Evolutionary conservation across 1,140 invertebrate genomes (phyloP), one percentile per base, ranked within the genome.

Genomic region (Macrostomum lignano): DNA sequence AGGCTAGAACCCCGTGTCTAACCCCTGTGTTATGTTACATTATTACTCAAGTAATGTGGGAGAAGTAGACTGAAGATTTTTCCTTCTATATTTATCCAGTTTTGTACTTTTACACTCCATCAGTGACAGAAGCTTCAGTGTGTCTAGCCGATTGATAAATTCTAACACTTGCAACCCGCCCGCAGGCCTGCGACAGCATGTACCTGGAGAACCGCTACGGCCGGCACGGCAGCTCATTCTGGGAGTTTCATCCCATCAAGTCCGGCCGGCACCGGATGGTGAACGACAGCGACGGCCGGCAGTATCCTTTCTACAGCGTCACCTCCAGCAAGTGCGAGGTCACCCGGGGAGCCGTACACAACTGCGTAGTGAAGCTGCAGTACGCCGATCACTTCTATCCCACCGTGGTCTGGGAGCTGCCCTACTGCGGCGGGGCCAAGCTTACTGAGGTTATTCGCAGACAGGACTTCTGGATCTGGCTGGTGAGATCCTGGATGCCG

Each of bases 391-490:
- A 33, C 20, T 33, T 33, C 19, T 33, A 17, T 33, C 32, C 32
- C 14, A 33, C 32, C 13, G 32, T 33, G 9, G 32, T 25, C 20
- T 33, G 32, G 32, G 19, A 33, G 20, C 26, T 33, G 20, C 32
- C 32, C 14, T 33, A 33, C 26, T 33, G 19, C 19, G 19, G 19
- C 26, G 19, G 19, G 26, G 19, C 19, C 10, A n/a, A 21, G 10
- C 19, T 33, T 15, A 33, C 32, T 33, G 32, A 33, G 4, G 32
- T 33, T 4, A 33, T 33, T 5, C 24, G 32, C 13, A 33, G 26
- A 15, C 32, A 33, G 19, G 32, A 33, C 32, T 33, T 33, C 20
- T 33, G 32, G 32, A 25, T 33, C 26, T 33, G 32, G 32, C 20
- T 33, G 13, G 32, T 33, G n/a, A n/a, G n/a, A n/a, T n/a, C n/a